Percentiles rank a stretch among this genome's conserved stretches.
phyloP scores from a whole-genome alignment of 2,797 vertebrate species.

The Tangara arthus region DNA sequence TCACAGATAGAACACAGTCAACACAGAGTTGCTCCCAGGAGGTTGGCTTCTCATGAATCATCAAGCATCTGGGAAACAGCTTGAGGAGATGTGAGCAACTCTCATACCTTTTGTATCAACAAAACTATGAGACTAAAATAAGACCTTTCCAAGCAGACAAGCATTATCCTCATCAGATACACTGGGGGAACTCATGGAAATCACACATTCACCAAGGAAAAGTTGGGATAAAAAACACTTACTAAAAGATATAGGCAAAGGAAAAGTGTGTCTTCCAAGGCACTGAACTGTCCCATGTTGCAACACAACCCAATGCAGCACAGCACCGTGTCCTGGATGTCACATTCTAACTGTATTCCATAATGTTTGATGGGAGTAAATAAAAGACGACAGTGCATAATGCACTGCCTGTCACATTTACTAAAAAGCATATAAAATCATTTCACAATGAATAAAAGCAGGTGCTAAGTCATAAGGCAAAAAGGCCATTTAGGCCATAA shows the following conservation, averaged over 20 bases:
- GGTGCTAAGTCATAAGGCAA: not conserved
- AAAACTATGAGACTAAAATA: not conserved
- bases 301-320: not conserved
- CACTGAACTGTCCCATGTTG: not conserved
- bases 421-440: slow-evolving; percentile 16
- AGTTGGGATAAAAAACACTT: not conserved
- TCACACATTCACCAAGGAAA: not conserved
- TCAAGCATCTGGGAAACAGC: not conserved
- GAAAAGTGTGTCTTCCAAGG: not conserved
- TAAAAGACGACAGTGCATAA: not conserved
- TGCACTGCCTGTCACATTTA: slow-evolving; percentile 9
- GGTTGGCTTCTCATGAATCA: not conserved
- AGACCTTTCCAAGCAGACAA: not conserved
- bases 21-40: not conserved
- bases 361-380: slow-evolving; percentile 31
- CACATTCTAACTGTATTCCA: not conserved
- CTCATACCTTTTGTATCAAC: not conserved
- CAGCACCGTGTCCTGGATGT: not conserved
- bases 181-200: not conserved
- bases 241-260: not conserved
- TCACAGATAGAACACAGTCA: not conserved
- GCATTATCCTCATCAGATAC: not conserved
- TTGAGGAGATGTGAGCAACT: not conserved
- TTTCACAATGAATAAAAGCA: slow-evolving; percentile 26
- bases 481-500: not conserved